Evolutionary conservation across 2,888 invertebrate genomes (phyloP).

Genomic region (Spilosoma lubricipeda): DNA sequence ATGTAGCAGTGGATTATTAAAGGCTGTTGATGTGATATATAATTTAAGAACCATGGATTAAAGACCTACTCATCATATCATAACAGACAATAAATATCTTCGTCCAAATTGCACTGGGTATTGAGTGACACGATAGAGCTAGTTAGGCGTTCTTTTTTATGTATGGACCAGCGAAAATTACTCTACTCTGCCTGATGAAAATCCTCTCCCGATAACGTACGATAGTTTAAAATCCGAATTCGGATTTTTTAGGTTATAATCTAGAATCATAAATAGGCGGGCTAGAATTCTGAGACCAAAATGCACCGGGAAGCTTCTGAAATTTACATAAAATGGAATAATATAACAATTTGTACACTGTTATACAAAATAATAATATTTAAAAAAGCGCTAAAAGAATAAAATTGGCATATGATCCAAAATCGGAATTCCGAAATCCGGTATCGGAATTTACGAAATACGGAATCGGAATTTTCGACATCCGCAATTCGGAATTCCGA

Average conservation of each 20-base stretch:
- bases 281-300: slow-evolving; percentile 40
- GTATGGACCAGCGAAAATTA: too few relatives aligned
- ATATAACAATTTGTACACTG: neutral
- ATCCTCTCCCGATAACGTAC: neutral
- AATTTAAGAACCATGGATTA: too few relatives aligned
- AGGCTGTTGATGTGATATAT: too few relatives aligned
- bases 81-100: neutral
- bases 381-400: neutral
- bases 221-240: too few relatives aligned
- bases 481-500: neutral
- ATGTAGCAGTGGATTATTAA: too few relatives aligned
- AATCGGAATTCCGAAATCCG: too few relatives aligned
- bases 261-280: slow-evolving; percentile 46
- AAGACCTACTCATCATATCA: too few relatives aligned
- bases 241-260: slow-evolving; percentile 1
- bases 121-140: too few relatives aligned
- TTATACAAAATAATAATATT: too few relatives aligned
- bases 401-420: neutral
- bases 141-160: too few relatives aligned
- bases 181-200: too few relatives aligned
- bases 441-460: too few relatives aligned
- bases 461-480: neutral
- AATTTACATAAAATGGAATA: neutral
- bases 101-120: neutral
- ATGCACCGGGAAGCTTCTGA: neutral